A percentile compares a stretch with the other conserved stretches of the same genome.
Conservation (phyloP, 53 echinoderm and acorn worm species). For the Holothuria scabra region DNA sequence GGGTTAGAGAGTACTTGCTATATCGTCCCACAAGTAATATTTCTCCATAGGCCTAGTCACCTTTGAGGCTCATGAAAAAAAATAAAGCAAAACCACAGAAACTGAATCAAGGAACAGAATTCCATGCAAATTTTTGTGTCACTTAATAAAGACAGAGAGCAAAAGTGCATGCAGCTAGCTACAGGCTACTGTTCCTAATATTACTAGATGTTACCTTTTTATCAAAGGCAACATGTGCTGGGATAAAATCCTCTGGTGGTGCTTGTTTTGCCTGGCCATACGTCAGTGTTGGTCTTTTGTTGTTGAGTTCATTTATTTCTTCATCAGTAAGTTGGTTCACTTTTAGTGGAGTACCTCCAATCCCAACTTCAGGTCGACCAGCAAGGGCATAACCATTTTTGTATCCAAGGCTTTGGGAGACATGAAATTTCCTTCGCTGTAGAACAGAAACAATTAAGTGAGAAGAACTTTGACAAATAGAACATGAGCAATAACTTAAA, state of each 20-base stretch:
- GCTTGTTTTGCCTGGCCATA: conserved; percentile 98
- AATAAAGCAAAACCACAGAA: too few species aligned
- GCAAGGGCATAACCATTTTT: conserved; percentile 93
- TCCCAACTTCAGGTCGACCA: conserved; percentile 82
- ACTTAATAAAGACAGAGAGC: too few species aligned
- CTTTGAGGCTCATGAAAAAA: too few species aligned
- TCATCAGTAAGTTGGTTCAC: conserved; percentile 89
- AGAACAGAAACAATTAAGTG: conserved; percentile 2
- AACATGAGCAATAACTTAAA: too few species aligned
- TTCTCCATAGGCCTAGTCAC: too few species aligned
- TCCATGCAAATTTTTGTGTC: too few species aligned
- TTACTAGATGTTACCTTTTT: conserved; percentile 73
- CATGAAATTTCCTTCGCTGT: conserved; percentile 87
- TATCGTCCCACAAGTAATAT: too few species aligned
- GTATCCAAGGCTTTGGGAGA: conserved; percentile 89
- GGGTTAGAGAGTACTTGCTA: too few species aligned
- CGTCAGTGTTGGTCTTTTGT: conserved; percentile 92
- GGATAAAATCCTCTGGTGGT: conserved; percentile 97
- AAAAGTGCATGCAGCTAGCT: too few species aligned
- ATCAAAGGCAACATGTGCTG: conserved; percentile 97
- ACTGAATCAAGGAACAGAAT: too few species aligned
- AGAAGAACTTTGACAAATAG: too few species aligned
- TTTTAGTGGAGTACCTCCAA: conserved; percentile 88
- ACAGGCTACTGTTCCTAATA: too few species aligned
- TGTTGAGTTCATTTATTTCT: conserved; percentile 90